Evolutionary conservation across 2,888 invertebrate genomes (phyloP).

Genomic region (Oligia fasciuncula): DNA sequence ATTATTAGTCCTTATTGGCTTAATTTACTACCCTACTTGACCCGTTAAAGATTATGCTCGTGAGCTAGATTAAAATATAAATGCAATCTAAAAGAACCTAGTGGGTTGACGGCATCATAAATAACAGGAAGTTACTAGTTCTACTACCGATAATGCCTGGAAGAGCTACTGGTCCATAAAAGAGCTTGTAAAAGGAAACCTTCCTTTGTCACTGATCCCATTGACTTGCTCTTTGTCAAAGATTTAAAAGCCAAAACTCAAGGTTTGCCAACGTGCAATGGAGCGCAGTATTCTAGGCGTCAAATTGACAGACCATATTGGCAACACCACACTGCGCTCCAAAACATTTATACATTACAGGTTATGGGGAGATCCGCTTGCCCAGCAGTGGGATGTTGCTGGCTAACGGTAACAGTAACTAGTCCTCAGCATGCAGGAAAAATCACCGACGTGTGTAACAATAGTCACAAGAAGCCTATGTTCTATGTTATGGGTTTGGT

Average conservation of each 20-base stretch:
- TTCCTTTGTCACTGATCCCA: neutral
- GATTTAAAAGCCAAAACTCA: neutral
- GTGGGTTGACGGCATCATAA: too few species aligned
- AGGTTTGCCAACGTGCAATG: neutral
- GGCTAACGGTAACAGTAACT: too few species aligned
- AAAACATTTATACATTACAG: too few species aligned
- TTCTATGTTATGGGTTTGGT: too few species aligned
- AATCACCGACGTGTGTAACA: too few species aligned
- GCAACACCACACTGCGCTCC: too few species aligned
- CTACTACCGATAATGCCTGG: neutral
- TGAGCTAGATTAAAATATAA: neutral
- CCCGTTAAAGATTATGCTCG: neutral
- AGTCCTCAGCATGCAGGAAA: neutral
- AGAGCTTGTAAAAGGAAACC: neutral
- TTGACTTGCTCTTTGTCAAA: neutral
- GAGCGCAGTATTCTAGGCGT: neutral
- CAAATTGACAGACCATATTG: neutral
- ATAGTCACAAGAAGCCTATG: neutral
- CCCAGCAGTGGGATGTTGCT: too few species aligned
- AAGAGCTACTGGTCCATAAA: neutral
- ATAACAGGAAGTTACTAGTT: neutral
- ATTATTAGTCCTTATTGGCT: constrained; percentile 25
- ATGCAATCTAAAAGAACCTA: neutral
- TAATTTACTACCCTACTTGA: constrained; percentile 19
- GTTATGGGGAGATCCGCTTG: too few species aligned